phyloP scores from a whole-genome alignment of 2,113 vertebrate species.

The Labeo rohita region DNA sequence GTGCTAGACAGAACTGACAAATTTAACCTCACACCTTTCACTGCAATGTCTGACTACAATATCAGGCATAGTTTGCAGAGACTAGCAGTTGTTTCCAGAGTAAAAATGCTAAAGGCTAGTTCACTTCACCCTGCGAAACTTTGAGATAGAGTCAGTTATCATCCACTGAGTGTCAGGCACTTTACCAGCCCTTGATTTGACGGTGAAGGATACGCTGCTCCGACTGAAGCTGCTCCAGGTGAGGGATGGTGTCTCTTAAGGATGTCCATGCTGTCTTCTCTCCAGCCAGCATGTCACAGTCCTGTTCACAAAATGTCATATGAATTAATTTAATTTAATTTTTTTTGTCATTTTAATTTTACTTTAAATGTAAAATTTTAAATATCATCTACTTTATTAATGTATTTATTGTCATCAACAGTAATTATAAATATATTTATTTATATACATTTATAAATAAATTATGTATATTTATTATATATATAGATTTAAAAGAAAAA shows the following conservation, averaged over 20 bases:
- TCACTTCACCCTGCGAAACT: neutral
- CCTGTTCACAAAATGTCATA: constrained; percentile 68
- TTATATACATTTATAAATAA: neutral
- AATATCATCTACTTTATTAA: neutral
- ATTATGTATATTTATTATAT: too few species aligned
- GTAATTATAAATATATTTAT: neutral
- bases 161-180: neutral
- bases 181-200: neutral
- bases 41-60: neutral
- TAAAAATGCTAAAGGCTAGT: neutral
- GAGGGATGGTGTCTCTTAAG: constrained; percentile 73
- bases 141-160: neutral
- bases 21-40: constrained; percentile 23
- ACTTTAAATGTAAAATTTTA: neutral
- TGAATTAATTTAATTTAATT: neutral
- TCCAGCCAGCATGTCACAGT: constrained; percentile 80
- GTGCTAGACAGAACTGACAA: constrained; percentile 2
- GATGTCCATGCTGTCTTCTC: constrained; percentile 76
- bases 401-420: neutral
- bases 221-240: constrained; percentile 73
- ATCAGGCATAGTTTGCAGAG: neutral
- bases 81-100: neutral
- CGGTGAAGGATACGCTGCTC: constrained; percentile 81
- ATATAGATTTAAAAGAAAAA: too few species aligned
- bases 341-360: too few species aligned